Evolutionary conservation across 2,888 invertebrate genomes (phyloP), one percentile per base, ranked within the genome.

Genomic region (Tenthredo livida): DNA sequence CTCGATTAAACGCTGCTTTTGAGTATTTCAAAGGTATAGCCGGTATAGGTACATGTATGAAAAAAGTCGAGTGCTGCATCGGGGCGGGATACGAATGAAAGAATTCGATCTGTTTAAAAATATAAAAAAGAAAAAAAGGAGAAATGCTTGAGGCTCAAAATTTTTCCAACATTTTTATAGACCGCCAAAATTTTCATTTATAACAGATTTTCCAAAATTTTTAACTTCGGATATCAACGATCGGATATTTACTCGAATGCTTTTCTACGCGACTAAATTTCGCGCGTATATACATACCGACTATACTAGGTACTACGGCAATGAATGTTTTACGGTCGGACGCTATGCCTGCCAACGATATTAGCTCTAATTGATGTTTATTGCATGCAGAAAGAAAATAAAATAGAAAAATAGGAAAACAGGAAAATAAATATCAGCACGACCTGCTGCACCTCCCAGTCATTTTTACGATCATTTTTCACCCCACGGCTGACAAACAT

Each of bases 331-430:
- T 73, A 73, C 43, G 73, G 12, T 73, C 25, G 21, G 12, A 54
- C 54, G 50, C 50, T 77, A 17, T 50, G 10, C 33, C 50, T 50
- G 77, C 21, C 77, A 54, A 77, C 77, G 15, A 54, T 86, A 85
- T 86, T 86, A 86, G 85, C 88, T 88, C 86, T 88, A 88, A 91
- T 90, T 89, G 89, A 89, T 89, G 88, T 90, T 90, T 89, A 90
- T 91, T 90, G 86, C 85, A 86, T 77, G 84, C 85, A 85, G 67
- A 84, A 86, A 86, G 84, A 70, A 83, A 67, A 85, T 84, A 83
- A n/a, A 67, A 70, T 17, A 43, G 37, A 37, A 37, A 75, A 47
- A 12, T 25, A 75, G 0, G 12, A 37, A 75, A 47, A 12, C 15
- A 75, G 0, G 12, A 75, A 12, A 73, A 43, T 12, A 9, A 43